Evolutionary conservation across 2,888 invertebrate species (phyloP).

Genomic region (Heteromyza rotundicornis): DNA sequence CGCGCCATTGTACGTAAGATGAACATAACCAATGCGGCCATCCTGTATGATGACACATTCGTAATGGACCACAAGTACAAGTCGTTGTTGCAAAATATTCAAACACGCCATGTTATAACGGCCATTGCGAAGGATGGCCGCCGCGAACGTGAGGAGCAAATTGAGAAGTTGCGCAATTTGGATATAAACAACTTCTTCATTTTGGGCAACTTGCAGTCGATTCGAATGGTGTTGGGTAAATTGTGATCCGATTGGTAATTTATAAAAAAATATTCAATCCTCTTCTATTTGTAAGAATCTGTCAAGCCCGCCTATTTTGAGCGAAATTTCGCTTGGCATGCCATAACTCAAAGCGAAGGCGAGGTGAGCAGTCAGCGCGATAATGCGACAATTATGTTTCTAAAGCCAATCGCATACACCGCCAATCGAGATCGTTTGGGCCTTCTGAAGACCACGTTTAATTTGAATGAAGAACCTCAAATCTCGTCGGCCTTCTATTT

Average conservation of each 20-base stretch:
- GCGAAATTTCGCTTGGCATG: constrained; percentile 87
- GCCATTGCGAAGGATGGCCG: constrained; percentile 67
- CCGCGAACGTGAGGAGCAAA: constrained; percentile 69
- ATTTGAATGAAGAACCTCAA: constrained; percentile 74
- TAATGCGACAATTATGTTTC: constrained; percentile 78
- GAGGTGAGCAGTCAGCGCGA: constrained; percentile 77
- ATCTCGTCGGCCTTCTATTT: constrained; percentile 87
- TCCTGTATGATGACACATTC: constrained; percentile 87
- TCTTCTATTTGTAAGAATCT: constrained; percentile 67
- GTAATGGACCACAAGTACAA: constrained; percentile 95
- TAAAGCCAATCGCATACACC: constrained; percentile 75
- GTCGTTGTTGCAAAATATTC: constrained; percentile 85
- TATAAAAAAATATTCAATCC: background rate
- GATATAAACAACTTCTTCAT: constrained; percentile 92
- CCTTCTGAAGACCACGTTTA: constrained; percentile 73
- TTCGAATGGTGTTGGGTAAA: constrained; percentile 72
- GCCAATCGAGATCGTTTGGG: constrained; percentile 74
- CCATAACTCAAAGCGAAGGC: constrained; percentile 77
- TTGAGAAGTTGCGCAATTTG: constrained; percentile 75
- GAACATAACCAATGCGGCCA: constrained; percentile 90
- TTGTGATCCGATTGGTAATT: too few species aligned
- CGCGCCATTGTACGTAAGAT: constrained; percentile 80
- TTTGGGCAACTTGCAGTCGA: constrained; percentile 75
- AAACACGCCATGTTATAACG: constrained; percentile 87
- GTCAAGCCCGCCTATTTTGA: constrained; percentile 80